These are phyloP conservation scores for Pristionchus arcanus DNA, from an alignment of 2,888 invertebrate genomes.

Conservation along the genomic window DNA sequence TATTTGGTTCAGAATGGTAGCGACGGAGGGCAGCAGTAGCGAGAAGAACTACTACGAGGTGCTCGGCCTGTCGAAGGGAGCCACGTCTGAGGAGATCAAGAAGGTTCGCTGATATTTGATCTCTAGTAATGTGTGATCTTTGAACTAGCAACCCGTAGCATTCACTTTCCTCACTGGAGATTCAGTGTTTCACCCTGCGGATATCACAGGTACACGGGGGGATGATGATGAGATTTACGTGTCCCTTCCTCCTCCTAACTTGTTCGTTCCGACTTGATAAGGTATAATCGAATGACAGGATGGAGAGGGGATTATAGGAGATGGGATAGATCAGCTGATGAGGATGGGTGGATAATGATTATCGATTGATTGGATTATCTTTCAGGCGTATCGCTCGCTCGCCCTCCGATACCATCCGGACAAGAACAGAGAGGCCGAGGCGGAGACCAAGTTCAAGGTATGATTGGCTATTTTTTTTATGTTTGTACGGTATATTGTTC, in stretches of 20 bases:
- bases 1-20: not conserved
- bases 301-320: not conserved
- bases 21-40: slow-evolving; percentile 16
- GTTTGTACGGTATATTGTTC: too few species aligned
- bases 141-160: not conserved
- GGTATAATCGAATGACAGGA: slow-evolving; percentile 86
- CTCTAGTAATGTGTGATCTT: not conserved
- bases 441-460: slow-evolving; percentile 86
- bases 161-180: not conserved
- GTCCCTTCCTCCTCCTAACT: not conserved
- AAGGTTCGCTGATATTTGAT: slow-evolving; percentile 63
- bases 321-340: not conserved
- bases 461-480: not conserved
- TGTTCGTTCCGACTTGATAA: slow-evolving; percentile 41
- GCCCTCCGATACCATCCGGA: slow-evolving; percentile 96
- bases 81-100: slow-evolving; percentile 93
- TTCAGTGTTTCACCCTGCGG: slow-evolving; percentile 12
- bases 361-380: not conserved
- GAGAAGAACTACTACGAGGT: slow-evolving; percentile 98
- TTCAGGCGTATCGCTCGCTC: slow-evolving; percentile 42
- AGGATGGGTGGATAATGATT: slow-evolving; percentile 10
- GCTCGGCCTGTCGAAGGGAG: slow-evolving; percentile 90
- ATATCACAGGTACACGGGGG: not conserved
- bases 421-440: slow-evolving; percentile 94
- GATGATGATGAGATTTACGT: slow-evolving; percentile 6